phyloP scores from a whole-genome alignment of 92 coral and sea anemone genomes.

The Porites cylindrica region DNA sequence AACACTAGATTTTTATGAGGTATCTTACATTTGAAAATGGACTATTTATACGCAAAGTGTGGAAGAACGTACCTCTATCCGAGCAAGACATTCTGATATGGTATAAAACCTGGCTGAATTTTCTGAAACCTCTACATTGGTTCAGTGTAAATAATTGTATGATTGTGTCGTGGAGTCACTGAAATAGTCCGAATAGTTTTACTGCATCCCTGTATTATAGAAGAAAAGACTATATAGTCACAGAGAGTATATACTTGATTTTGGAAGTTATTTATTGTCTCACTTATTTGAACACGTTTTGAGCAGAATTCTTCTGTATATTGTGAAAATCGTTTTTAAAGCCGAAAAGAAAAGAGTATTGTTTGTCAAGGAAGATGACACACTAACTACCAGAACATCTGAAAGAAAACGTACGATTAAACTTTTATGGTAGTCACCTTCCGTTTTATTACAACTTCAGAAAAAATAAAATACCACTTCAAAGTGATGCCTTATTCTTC shows the following conservation, averaged over 20 bases:
- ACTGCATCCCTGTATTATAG: not conserved
- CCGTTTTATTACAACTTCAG: too few relatives aligned
- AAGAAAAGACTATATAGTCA: not conserved
- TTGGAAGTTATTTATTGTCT: slow-evolving; percentile 25
- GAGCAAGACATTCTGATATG: too few relatives aligned
- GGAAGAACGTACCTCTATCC: too few relatives aligned
- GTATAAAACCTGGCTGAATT: not conserved
- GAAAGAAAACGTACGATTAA: not conserved
- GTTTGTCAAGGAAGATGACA: not conserved
- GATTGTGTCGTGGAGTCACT: not conserved
- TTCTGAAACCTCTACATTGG: not conserved
- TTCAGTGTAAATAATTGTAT: not conserved
- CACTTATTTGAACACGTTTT: slow-evolving; percentile 1
- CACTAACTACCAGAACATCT: too few relatives aligned
- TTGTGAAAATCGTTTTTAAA: not conserved
- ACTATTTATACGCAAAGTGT: too few relatives aligned
- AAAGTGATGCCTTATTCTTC: too few relatives aligned
- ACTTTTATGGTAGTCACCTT: too few relatives aligned
- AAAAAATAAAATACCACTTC: too few relatives aligned
- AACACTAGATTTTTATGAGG: not conserved
- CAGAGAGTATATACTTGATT: not conserved
- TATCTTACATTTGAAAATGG: not conserved
- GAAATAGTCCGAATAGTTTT: not conserved
- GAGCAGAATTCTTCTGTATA: not conserved
- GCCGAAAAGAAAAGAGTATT: too few relatives aligned